Evolutionary conservation across 2,888 invertebrate species (phyloP), one percentile per base, ranked within the genome.

Genomic region (Tachystola acroxantha): DNA sequence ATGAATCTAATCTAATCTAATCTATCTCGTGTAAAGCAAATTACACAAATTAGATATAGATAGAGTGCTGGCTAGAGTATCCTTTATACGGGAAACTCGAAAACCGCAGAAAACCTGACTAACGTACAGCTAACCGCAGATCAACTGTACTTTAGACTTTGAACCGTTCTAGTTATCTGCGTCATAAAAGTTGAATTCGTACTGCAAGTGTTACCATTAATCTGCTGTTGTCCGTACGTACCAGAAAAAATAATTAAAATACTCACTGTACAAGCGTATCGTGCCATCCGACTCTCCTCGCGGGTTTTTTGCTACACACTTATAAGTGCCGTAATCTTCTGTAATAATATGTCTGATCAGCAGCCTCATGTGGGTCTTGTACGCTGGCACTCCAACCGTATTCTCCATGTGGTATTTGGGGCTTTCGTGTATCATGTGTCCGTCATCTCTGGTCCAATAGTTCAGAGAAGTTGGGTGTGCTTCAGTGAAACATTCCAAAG

Each of bases 391-490:
- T 34, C 92, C 92, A 13, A 92, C 74, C 7, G 89, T 90, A 50
- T 92, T 93, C 59, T 93, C 93, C 64, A 93, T 91, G 56, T 90
- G 93, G 73, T 96, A 96, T 73, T 96, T 96, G 38, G 86, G 74
- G 35, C 92, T 94, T 63, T 95, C 95, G 65, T 95, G 95, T 48
- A 96, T 95, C 95, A 96, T 96, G 63, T 94, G 92, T 7, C 94
- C 94, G 57, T 94, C 94, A 65, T 94, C 95, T 41, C 94, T 86
- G 0, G 95, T 95, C 96, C 96, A 96, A 70, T 95, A 96, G 81
- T 96, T 96, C 40, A 96, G 89, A 10, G 96, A 96, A 19, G 94
- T 94, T 2, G 96, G 96, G 80, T 96, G 94, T 1, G 96, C 96
- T 78, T 96, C 96, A 4, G 96, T 95, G 67, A 93, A 93, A 67